Percentiles rank a stretch among this genome's conserved stretches.
Conservation (phyloP, 2,113 vertebrate genomes). For the Planiliza haematocheilus region DNA sequence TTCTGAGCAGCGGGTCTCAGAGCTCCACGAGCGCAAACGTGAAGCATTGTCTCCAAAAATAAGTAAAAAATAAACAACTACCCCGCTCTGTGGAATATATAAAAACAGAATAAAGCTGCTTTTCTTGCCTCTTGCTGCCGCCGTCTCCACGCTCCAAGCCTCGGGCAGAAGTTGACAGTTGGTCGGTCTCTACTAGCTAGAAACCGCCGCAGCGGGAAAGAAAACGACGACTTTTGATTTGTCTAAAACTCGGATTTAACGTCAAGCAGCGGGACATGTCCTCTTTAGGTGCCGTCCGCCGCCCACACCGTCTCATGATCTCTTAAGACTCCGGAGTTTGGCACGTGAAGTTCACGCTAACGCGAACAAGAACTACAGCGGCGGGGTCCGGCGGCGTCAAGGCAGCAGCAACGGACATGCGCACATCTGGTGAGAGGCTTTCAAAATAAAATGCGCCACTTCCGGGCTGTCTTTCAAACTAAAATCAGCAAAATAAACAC, state of each 20-base stretch:
- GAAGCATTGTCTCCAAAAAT: conserved; percentile 60
- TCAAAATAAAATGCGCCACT: too few species aligned
- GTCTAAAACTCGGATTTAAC: neutral
- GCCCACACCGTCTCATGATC: conserved; percentile 27
- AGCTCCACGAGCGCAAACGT: conserved; percentile 57
- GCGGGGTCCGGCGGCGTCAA: neutral
- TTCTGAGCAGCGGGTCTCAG: conserved; percentile 46
- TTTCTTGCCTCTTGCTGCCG: neutral
- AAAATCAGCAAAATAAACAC: too few species aligned
- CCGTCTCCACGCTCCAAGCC: neutral
- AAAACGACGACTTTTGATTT: neutral
- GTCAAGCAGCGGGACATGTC: neutral
- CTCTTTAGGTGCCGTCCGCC: neutral
- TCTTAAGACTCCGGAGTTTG: neutral
- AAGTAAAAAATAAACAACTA: too few species aligned
- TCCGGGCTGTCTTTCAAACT: neutral
- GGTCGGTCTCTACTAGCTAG: neutral
- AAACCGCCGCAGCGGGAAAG: neutral
- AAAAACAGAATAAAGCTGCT: neutral
- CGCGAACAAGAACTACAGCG: neutral
- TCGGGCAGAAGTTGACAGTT: conserved; percentile 1
- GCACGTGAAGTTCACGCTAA: conserved; percentile 27
- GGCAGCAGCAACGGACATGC: rapidly evolving
- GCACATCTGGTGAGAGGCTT: neutral
- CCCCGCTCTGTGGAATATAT: neutral